Evolutionary conservation across 53 echinoderm and acorn worm genomes (phyloP).

Genomic region (Temnopleurus reevesii): DNA sequence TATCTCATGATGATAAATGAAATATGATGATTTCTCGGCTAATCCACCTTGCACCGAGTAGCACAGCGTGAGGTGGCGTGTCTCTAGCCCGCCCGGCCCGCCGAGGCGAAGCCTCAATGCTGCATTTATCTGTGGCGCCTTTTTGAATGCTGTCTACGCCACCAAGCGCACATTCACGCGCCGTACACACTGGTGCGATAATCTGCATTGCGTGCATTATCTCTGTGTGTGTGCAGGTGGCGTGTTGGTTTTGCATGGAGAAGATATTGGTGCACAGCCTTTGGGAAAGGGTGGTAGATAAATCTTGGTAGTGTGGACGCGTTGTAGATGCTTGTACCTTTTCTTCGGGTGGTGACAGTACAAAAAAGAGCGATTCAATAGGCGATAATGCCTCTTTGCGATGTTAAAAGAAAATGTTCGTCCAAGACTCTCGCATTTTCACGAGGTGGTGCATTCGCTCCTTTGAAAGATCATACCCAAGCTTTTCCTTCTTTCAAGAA

Average conservation of each 20-base stretch:
- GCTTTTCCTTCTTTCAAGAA: not conserved
- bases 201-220: not conserved
- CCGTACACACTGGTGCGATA: not conserved
- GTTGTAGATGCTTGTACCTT: not conserved
- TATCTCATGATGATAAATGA: conserved; percentile 17
- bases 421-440: not conserved
- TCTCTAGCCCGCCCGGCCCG: conserved; percentile 14
- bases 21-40: conserved; percentile 1
- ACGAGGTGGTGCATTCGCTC: conserved; percentile 29
- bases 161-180: conserved; percentile 18
- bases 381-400: not conserved
- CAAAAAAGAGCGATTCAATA: not conserved
- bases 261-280: no score
- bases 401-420: conserved; percentile 45
- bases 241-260: not conserved
- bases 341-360: not conserved
- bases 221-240: not conserved
- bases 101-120: not conserved
- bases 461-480: conserved; percentile 28
- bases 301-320: not conserved
- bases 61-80: conserved; percentile 40
- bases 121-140: not conserved
- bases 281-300: not conserved
- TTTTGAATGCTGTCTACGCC: conserved; percentile 11
- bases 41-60: not conserved